Percentiles rank a stretch among this genome's conserved stretches.
Conservation (phyloP, 2,797 vertebrate species). For the Leuciscus waleckii region DNA sequence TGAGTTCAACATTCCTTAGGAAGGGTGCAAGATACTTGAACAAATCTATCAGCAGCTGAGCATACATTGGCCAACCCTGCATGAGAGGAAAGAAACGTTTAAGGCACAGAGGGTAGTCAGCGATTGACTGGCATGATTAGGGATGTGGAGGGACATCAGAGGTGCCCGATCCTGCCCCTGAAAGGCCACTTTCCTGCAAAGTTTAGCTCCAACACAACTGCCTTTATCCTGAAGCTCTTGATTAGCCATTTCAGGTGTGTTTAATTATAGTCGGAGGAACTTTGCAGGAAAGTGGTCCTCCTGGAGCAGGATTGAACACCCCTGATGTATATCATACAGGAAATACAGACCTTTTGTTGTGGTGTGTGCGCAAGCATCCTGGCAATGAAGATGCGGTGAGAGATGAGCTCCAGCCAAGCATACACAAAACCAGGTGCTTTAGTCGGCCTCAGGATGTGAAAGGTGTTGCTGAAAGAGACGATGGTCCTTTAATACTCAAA, state of each 20-base stretch:
- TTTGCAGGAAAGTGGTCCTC: slow-evolving; percentile 2
- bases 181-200: background rate
- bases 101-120: background rate
- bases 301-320: background rate
- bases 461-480: slow-evolving; percentile 87
- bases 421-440: slow-evolving; percentile 99
- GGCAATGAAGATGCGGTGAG: slow-evolving; percentile 99
- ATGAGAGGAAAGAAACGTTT: background rate
- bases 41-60: slow-evolving; percentile 95
- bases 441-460: slow-evolving; percentile 98
- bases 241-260: background rate
- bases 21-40: slow-evolving; percentile 99
- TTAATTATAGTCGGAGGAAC: background rate
- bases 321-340: background rate
- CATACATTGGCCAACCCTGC: slow-evolving; percentile 99
- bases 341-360: slow-evolving; percentile 93
- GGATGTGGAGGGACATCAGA: background rate
- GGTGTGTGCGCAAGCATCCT: slow-evolving; percentile 99
- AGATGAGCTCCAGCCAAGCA: slow-evolving; percentile 98
- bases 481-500: background rate
- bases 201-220: background rate
- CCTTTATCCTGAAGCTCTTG: background rate
- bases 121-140: background rate
- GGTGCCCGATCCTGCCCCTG: background rate
- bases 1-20: slow-evolving; percentile 98